phyloP scores from a whole-genome alignment of 2,797 vertebrate species.

The Malacoctenus gilli region DNA sequence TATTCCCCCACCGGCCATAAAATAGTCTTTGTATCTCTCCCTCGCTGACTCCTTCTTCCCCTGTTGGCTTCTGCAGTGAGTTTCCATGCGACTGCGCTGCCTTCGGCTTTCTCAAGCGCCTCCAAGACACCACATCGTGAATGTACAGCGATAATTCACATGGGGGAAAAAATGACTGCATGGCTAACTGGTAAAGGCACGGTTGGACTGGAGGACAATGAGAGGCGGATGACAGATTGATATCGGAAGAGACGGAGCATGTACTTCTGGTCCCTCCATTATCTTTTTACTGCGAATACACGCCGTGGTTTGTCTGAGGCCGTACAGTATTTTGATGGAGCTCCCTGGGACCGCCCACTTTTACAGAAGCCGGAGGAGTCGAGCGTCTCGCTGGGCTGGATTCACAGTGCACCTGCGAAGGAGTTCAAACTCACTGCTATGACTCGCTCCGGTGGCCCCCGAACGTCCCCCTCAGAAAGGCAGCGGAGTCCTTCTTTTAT shows the following conservation, averaged over 20 bases:
- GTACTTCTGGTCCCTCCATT: conserved; percentile 70
- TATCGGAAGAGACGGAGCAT: conserved; percentile 61
- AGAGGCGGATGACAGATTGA: conserved; percentile 72
- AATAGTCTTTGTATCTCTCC: conserved; percentile 46
- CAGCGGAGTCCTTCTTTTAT: too few relatives aligned
- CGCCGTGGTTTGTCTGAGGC: conserved; percentile 26
- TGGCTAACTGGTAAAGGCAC: conserved; percentile 58
- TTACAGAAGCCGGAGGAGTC: too few relatives aligned
- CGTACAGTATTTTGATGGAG: too few relatives aligned
- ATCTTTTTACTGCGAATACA: conserved; percentile 59
- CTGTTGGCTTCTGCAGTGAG: conserved; percentile 49
- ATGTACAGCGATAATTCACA: conserved; percentile 63
- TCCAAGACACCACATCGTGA: conserved; percentile 54
- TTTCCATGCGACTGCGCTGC: conserved; percentile 63
- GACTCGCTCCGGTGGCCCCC: too few relatives aligned
- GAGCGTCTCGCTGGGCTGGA: too few relatives aligned
- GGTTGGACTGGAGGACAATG: conserved; percentile 63
- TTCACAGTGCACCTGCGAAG: too few relatives aligned
- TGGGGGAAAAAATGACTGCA: conserved; percentile 59
- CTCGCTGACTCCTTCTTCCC: conserved; percentile 26
- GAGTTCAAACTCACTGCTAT: too few relatives aligned
- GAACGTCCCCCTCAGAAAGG: too few relatives aligned
- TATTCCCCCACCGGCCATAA: conserved; percentile 50
- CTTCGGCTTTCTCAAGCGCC: conserved; percentile 48
- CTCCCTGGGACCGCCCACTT: too few relatives aligned